Percentiles rank a stretch among this genome's conserved stretches.
Evolutionary conservation across 2,888 invertebrate genomes (phyloP).

Genomic region (Ochropacha duplaris): DNA sequence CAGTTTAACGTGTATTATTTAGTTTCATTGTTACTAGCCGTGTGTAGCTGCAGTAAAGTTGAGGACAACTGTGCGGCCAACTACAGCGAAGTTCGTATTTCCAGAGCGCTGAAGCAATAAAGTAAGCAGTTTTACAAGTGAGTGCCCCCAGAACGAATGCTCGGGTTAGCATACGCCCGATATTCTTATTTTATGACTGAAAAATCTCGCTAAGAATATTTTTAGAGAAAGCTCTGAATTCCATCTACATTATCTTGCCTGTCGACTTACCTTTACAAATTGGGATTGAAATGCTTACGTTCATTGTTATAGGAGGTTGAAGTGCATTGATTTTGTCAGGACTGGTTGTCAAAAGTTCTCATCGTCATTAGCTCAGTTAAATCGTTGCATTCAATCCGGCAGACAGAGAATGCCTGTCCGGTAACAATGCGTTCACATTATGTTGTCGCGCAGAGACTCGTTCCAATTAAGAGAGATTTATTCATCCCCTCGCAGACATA

Average conservation of each 20-base stretch:
- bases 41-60: slow-evolving; percentile 43
- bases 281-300: slow-evolving; percentile 30
- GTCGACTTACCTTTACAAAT: slow-evolving; percentile 17
- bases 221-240: slow-evolving; percentile 30
- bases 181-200: slow-evolving; percentile 67
- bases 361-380: slow-evolving; percentile 64
- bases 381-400: slow-evolving; percentile 59
- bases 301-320: slow-evolving; percentile 24
- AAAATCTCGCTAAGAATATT: slow-evolving; percentile 55
- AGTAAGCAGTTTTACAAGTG: slow-evolving; percentile 74
- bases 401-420: slow-evolving; percentile 60
- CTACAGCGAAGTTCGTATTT: slow-evolving; percentile 59
- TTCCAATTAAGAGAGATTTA: slow-evolving; percentile 79
- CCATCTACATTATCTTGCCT: slow-evolving; percentile 15
- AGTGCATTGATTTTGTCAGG: slow-evolving; percentile 44
- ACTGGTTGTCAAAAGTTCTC: slow-evolving; percentile 58
- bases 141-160: slow-evolving; percentile 66
- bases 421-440: slow-evolving; percentile 73
- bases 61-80: slow-evolving; percentile 45
- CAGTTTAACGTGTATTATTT: slow-evolving; percentile 57
- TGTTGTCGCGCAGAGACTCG: slow-evolving; percentile 69
- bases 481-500: slow-evolving; percentile 67
- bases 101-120: slow-evolving; percentile 65
- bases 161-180: slow-evolving; percentile 61
- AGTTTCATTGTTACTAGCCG: slow-evolving; percentile 45